Evolutionary conservation across 2,888 invertebrate species (phyloP), one percentile per base, ranked within the genome.

Genomic region (Beris morrisii): DNA sequence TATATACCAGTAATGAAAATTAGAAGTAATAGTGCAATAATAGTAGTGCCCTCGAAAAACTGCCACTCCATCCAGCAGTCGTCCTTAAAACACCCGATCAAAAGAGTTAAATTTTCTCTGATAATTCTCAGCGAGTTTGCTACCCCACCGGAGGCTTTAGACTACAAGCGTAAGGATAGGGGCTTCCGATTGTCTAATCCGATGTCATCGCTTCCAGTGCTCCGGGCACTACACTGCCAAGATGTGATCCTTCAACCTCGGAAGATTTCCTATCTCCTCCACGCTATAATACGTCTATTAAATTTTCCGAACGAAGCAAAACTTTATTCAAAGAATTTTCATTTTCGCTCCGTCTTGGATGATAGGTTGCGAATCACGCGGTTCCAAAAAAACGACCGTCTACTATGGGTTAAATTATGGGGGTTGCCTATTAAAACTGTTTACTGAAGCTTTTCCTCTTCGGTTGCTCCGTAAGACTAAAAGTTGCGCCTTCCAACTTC

Each of bases 341-440:
- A 61, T 61, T 61, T 61, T 32, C 38, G 48, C 32, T 59, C 7
- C 22, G 50, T 52, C 48, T 61, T 45, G 48, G 50, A 61, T 50
- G 52, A 58, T 58, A 45, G 58, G 5, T 58, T 45, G 7, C 45
- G 46, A 58, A 28, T n/a, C 22, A 22, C 3, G 22, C 22, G 22
- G 22, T 13, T n/a, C 30, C 53, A 44, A 50, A 63, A 53, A 46
- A 59, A 46, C 32, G 58, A 59, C 9, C 5, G 38, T 48, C 58
- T 46, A n/a, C 46, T 28, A 15, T 31, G 58, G 9, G 46, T 22
- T 50, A 43, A 61, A 46, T 61, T 50, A 61, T 59, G 22, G 52
- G 50, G 61, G 32, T 38, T 52, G 50, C 61, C 52, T 50, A 61
- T 61, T 61, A 61, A 61, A 61, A 61, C 61, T 61, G 61, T 61